A percentile compares a stretch with the other conserved stretches of the same genome.
These are phyloP conservation scores for Equus quagga DNA, from an alignment of 2,113 vertebrate species.

Conservation along the genomic window DNA sequence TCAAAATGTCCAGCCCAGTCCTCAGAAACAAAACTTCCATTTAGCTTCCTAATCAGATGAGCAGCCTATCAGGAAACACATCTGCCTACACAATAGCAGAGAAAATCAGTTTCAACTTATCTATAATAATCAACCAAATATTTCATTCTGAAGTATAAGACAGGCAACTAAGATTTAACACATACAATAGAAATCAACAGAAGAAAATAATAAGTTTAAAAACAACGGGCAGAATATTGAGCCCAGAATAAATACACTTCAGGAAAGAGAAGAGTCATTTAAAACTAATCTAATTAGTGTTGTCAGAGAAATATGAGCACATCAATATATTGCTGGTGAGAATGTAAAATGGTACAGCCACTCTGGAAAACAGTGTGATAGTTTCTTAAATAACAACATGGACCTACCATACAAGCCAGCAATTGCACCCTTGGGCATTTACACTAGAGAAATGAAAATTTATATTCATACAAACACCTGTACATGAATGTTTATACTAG, in stretches of 20 bases:
- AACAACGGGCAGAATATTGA: conserved; percentile 1
- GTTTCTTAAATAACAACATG: neutral
- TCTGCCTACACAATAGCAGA: neutral
- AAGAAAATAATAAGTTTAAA: neutral
- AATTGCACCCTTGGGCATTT: neutral
- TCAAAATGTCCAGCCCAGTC: neutral
- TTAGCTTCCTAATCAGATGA: neutral
- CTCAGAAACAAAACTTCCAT: neutral
- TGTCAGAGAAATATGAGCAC: conserved; percentile 2
- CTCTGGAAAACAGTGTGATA: neutral
- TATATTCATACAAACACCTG: neutral
- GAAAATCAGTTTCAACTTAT: neutral
- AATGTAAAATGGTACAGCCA: neutral
- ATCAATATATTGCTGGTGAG: neutral
- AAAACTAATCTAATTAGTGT: neutral
- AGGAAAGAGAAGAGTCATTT: neutral
- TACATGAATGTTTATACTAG: neutral
- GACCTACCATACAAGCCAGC: neutral
- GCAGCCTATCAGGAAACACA: neutral
- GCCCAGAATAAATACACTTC: neutral
- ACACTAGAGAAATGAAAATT: neutral
- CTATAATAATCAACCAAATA: neutral
- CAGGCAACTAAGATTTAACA: neutral
- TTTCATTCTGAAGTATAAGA: neutral
- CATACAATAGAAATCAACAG: neutral